Evolutionary conservation across 2,113 vertebrate genomes (phyloP).

Genomic region (Eclectus roratus): DNA sequence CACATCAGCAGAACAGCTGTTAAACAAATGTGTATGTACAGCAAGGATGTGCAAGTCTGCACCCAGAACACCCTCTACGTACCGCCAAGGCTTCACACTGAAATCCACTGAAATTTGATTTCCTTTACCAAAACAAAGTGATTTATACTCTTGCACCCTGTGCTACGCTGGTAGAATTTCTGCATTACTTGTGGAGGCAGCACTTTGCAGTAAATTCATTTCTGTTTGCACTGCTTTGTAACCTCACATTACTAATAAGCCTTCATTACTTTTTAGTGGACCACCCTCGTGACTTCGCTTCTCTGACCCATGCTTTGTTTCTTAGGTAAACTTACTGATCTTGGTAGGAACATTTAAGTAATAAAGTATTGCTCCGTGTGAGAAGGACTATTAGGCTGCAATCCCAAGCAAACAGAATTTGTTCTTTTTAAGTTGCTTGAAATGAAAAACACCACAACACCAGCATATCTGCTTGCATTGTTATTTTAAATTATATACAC

Average conservation of each 20-base stretch:
- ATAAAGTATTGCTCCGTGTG: neutral
- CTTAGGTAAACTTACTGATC: neutral
- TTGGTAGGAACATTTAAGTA: neutral
- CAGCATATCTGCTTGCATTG: constrained; percentile 18
- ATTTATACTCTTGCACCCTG: neutral
- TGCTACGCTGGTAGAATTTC: neutral
- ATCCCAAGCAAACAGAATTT: neutral
- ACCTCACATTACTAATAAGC: neutral
- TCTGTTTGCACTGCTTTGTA: neutral
- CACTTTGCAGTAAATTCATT: neutral
- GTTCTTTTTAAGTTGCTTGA: neutral
- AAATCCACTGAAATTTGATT: neutral
- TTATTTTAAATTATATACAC: constrained; percentile 68
- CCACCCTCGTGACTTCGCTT: neutral
- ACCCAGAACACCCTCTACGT: neutral
- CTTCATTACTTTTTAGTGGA: neutral
- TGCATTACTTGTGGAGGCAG: neutral
- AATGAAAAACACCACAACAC: neutral
- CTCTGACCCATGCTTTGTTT: neutral
- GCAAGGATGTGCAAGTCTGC: neutral
- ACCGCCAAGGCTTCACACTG: neutral
- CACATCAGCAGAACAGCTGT: neutral
- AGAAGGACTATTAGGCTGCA: neutral
- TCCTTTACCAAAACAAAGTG: neutral
- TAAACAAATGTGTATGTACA: accelerated